Percentiles rank a stretch among this genome's conserved stretches.
These are phyloP conservation scores for Galagoides demidoff DNA, from an alignment of 2,797 vertebrate species.

Conservation along the genomic window DNA sequence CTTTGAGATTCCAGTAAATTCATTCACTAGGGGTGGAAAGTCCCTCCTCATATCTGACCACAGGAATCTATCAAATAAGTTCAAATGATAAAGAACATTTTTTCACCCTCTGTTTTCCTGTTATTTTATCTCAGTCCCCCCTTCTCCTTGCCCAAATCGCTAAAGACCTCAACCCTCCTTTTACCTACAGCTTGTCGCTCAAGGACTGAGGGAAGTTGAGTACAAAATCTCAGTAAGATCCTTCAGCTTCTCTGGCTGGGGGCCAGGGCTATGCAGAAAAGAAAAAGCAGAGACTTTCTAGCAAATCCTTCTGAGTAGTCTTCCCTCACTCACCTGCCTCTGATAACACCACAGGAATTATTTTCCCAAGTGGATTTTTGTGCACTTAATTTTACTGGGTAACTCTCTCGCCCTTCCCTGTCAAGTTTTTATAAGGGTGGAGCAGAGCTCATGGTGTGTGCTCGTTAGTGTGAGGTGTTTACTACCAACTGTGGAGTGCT, in stretches of 20 bases:
- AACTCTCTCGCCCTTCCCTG: not conserved
- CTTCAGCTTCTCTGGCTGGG: not conserved
- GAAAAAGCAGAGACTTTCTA: not conserved
- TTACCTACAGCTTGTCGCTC: not conserved
- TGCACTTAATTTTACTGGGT: not conserved
- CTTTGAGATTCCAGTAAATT: not conserved
- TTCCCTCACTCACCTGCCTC: not conserved
- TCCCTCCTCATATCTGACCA: not conserved
- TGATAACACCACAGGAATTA: not conserved
- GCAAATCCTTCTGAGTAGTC: not conserved
- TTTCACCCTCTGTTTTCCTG: not conserved
- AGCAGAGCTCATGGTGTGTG: not conserved
- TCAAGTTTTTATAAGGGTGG: constrained; percentile 17
- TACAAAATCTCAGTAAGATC: not conserved
- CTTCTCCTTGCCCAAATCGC: not conserved
- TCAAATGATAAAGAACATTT: not conserved
- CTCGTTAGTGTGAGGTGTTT: not conserved
- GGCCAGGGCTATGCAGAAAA: not conserved
- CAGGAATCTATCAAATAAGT: not conserved
- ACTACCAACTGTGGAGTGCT: constrained; percentile 26
- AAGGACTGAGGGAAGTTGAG: not conserved
- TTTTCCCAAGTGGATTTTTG: constrained; percentile 1
- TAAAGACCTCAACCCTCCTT: not conserved
- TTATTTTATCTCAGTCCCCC: not conserved
- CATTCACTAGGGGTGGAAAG: not conserved